Percentiles rank a stretch among this genome's conserved stretches.
Evolutionary conservation across 2,113 vertebrate genomes (phyloP).

Genomic region (Labeo rohita): DNA sequence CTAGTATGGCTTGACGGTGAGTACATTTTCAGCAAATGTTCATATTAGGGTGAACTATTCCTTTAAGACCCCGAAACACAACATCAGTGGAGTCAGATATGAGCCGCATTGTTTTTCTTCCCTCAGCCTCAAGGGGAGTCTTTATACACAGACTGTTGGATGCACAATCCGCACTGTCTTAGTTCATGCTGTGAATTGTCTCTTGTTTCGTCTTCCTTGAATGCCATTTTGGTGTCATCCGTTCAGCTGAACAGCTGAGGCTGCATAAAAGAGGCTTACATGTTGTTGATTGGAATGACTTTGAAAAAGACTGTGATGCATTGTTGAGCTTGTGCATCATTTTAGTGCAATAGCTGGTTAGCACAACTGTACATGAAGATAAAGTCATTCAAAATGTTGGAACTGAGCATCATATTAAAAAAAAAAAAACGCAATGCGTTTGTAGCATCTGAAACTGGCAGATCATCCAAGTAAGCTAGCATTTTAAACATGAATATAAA

Average conservation of each 20-base stretch:
- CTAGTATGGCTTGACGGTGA: too few species aligned
- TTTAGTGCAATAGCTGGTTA: neutral
- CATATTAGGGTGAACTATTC: neutral
- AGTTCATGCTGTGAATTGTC: constrained; percentile 23
- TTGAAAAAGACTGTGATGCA: neutral
- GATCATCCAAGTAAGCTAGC: neutral
- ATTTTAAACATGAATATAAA: neutral
- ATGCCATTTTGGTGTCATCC: constrained; percentile 3
- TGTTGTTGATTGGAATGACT: constrained; percentile 7
- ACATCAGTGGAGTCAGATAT: neutral
- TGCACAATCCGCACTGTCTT: neutral
- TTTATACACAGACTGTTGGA: constrained; percentile 8
- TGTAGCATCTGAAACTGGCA: neutral
- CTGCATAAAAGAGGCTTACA: neutral
- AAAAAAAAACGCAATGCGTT: neutral
- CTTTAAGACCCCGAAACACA: neutral
- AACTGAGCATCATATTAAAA: neutral
- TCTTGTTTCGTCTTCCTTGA: constrained; percentile 8
- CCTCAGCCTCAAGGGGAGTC: constrained; percentile 29
- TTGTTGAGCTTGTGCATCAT: neutral
- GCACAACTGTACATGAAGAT: neutral
- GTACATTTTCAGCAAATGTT: neutral
- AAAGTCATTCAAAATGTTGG: neutral
- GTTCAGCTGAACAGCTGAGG: neutral
- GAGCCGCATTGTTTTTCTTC: constrained; percentile 7